Conservation (phyloP, 2,888 invertebrate species). For the Meiosimyza platycephala region DNA sequence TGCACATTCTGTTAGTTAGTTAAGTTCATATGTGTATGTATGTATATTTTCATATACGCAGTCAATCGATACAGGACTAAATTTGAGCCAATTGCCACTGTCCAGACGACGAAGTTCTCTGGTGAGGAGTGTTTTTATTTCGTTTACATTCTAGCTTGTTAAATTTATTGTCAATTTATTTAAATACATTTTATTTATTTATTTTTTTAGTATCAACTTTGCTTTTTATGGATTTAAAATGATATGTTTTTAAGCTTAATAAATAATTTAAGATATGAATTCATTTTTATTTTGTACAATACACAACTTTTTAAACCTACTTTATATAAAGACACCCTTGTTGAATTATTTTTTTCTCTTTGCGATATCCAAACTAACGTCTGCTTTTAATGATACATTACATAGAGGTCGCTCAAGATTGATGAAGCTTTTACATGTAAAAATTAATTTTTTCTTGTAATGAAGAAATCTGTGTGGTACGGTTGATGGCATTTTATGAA, state of each 20-base stretch:
- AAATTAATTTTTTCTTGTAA: no score
- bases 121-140: constrained; percentile 53
- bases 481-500: no score
- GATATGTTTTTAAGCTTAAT: neutral
- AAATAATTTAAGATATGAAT: no score
- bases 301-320: no score
- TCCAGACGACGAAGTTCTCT: constrained; percentile 59
- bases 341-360: no score
- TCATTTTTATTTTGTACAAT: no score
- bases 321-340: no score
- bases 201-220: neutral
- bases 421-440: no score
- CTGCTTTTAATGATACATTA: no score
- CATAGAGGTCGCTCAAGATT: no score
- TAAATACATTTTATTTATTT: neutral
- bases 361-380: no score
- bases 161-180: neutral
- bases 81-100: constrained; percentile 61
- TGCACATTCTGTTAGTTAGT: constrained; percentile 27
- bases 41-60: constrained; percentile 47
- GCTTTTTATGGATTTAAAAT: constrained; percentile 11
- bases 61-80: constrained; percentile 63
- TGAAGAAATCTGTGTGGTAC: no score
- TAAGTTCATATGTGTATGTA: constrained; percentile 31
- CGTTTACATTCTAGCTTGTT: constrained; percentile 45